These are phyloP conservation scores for Sinocyclocheilus grahami DNA, from an alignment of 2,113 vertebrate species.

Conservation along the genomic window DNA sequence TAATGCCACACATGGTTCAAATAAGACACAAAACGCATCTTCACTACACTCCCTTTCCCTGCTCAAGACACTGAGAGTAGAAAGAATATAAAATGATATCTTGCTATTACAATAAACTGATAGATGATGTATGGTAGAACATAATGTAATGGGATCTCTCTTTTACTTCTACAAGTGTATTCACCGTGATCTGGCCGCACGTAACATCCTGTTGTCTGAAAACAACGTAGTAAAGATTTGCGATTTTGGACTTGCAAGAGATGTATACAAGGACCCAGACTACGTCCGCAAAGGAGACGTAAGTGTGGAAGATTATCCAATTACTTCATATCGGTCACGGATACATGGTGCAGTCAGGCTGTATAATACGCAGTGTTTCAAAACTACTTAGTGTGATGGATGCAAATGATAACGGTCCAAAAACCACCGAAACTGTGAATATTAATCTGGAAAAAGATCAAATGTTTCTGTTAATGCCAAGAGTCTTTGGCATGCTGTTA, in stretches of 20 bases:
- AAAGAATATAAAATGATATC: neutral
- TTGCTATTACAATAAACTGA: neutral
- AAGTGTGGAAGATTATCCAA: slow-evolving; percentile 64
- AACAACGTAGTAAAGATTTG: slow-evolving; percentile 97
- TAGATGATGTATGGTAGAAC: neutral
- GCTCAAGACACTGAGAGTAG: neutral
- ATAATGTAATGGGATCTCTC: slow-evolving; percentile 1
- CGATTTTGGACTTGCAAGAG: slow-evolving; percentile 91
- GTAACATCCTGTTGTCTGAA: slow-evolving; percentile 92
- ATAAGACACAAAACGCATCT: slow-evolving; percentile 42
- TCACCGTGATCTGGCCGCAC: slow-evolving; percentile 88
- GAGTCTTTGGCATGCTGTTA: slow-evolving; percentile 3
- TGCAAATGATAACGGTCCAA: slow-evolving; percentile 33
- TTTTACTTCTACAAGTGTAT: slow-evolving; percentile 81
- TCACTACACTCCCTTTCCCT: slow-evolving; percentile 19
- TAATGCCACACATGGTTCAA: slow-evolving; percentile 49
- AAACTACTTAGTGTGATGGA: slow-evolving; percentile 44
- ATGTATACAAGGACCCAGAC: slow-evolving; percentile 93
- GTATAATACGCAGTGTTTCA: slow-evolving; percentile 18
- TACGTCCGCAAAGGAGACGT: slow-evolving; percentile 95
- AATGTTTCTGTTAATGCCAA: slow-evolving; percentile 49
- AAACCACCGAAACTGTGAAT: slow-evolving; percentile 37
- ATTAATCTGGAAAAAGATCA: slow-evolving; percentile 28
- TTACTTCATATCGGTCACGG: neutral
- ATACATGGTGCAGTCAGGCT: neutral